Conservation (phyloP, 2,797 vertebrate species). For the Trachurus trachurus region DNA sequence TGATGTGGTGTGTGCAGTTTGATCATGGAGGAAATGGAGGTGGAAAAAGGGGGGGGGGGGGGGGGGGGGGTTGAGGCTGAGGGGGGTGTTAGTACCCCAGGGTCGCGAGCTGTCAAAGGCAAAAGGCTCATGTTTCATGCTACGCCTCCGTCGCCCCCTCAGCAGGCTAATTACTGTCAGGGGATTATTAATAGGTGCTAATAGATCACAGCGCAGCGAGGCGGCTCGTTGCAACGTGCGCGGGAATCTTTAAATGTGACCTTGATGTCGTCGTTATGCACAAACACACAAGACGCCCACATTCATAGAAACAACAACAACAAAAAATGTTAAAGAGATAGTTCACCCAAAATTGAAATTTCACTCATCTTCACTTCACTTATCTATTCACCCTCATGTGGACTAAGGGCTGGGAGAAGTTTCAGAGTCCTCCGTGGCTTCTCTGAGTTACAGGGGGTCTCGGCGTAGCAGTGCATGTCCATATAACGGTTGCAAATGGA, state of each 20-base stretch:
- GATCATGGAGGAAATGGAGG: slow-evolving; percentile 39
- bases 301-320: slow-evolving; percentile 16
- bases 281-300: slow-evolving; percentile 11
- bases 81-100: slow-evolving; percentile 4
- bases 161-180: slow-evolving; percentile 53
- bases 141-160: slow-evolving; percentile 20
- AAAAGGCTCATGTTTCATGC: slow-evolving; percentile 62
- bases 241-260: neutral
- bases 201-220: slow-evolving; percentile 37
- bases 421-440: too few relatives aligned
- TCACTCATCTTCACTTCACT: too few relatives aligned
- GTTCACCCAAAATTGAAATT: too few relatives aligned
- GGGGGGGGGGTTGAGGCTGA: neutral
- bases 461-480: too few relatives aligned
- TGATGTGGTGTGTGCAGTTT: slow-evolving; percentile 54
- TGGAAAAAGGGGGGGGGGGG: neutral
- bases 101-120: slow-evolving; percentile 46
- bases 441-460: too few relatives aligned
- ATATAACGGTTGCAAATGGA: too few relatives aligned
- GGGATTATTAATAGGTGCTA: slow-evolving; percentile 64
- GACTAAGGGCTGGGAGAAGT: too few relatives aligned
- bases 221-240: slow-evolving; percentile 10
- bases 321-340: too few relatives aligned
- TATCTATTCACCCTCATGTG: too few relatives aligned
- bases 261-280: slow-evolving; percentile 13